A percentile compares a stretch with the other conserved stretches of the same genome.
These are phyloP conservation scores for Drosophila fuyamai DNA, from an alignment of 1,140 invertebrate genomes.

Conservation along the genomic window DNA sequence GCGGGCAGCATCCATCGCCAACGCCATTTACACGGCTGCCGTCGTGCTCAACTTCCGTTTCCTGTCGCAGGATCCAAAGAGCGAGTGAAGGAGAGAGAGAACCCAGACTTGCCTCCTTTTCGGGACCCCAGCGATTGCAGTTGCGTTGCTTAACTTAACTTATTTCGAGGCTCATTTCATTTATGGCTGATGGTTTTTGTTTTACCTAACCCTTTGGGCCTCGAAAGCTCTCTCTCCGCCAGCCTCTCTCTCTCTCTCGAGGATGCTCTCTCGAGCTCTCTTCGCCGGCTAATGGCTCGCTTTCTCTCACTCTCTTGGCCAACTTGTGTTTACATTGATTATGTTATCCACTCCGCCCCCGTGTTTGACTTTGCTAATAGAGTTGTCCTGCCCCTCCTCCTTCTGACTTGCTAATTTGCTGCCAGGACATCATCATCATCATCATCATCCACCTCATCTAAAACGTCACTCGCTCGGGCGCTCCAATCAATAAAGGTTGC, in stretches of 20 bases:
- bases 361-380: conserved; percentile 73
- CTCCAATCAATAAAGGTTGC: conserved; percentile 67
- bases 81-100: conserved; percentile 12
- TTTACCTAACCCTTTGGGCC: conserved; percentile 57
- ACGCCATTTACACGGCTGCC: conserved; percentile 47
- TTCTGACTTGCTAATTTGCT: conserved; percentile 50
- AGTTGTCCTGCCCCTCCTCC: conserved; percentile 47
- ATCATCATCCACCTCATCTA: conserved; percentile 19
- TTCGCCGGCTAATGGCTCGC: conserved; percentile 27
- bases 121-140: conserved; percentile 44
- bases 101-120: conserved; percentile 8
- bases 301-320: conserved; percentile 31
- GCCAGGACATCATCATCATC: conserved; percentile 60
- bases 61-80: conserved; percentile 54
- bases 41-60: conserved; percentile 68
- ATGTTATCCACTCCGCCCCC: conserved; percentile 66
- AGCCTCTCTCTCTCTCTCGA: neutral
- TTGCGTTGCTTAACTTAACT: conserved; percentile 63
- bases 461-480: conserved; percentile 25
- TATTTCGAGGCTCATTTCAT: conserved; percentile 70
- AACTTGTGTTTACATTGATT: conserved; percentile 77
- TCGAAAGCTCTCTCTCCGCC: conserved; percentile 52
- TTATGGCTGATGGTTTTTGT: conserved; percentile 46
- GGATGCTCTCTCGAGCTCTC: conserved; percentile 19
- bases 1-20: conserved; percentile 31